Conservation (phyloP, 53 echinoderm and acorn worm species). For the Zoroaster sp. region DNA sequence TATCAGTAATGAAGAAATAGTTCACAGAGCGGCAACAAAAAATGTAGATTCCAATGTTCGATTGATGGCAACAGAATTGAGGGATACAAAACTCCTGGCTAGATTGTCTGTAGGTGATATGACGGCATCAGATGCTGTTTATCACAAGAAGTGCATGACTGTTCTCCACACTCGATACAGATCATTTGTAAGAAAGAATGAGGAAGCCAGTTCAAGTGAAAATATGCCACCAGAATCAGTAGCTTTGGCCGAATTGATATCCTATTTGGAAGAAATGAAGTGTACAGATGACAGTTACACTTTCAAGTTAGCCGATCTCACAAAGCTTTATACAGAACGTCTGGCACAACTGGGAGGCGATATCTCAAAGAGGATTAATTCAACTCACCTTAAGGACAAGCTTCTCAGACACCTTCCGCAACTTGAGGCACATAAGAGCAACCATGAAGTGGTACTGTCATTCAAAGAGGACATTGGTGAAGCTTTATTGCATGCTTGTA, state of each 20-base stretch:
- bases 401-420: conserved; percentile 23
- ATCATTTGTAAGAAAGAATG: background rate
- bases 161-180: background rate
- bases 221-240: conserved; percentile 6
- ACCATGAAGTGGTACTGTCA: conserved; percentile 7
- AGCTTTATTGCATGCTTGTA: conserved; percentile 10
- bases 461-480: conserved; percentile 50
- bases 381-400: conserved; percentile 14
- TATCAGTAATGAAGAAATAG: background rate
- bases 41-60: conserved; percentile 28
- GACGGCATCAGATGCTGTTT: conserved; percentile 32
- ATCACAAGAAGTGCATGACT: conserved; percentile 22
- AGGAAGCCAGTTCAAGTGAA: background rate
- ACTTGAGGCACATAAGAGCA: conserved; percentile 13
- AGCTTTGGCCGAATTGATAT: conserved; percentile 38
- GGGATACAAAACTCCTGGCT: background rate
- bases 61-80: conserved; percentile 3
- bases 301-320: conserved; percentile 54
- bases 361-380: background rate
- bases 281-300: background rate
- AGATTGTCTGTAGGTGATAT: conserved; percentile 29
- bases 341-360: conserved; percentile 44
- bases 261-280: conserved; percentile 1
- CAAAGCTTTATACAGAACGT: background rate
- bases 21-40: conserved; percentile 41